Percentiles rank a stretch among this genome's conserved stretches.
Conservation (phyloP, 2,113 vertebrate species). For the Mirza zaza region DNA sequence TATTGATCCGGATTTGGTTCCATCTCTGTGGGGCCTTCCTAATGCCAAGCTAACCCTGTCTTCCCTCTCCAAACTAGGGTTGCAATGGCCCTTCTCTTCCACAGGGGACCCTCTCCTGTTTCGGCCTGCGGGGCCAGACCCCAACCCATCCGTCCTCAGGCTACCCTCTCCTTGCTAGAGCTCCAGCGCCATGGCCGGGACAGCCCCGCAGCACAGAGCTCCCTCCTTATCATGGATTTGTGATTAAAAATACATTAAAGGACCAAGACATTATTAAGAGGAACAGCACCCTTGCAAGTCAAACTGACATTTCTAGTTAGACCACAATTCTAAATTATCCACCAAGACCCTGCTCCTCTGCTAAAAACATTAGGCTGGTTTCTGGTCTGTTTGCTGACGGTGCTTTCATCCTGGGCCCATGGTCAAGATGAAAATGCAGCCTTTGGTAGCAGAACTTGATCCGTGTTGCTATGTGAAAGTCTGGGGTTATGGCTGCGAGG, state of each 20-base stretch:
- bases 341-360: constrained; percentile 39
- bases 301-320: constrained; percentile 52
- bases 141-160: not conserved
- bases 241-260: constrained; percentile 79
- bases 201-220: constrained; percentile 15
- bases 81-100: not conserved
- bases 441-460: constrained; percentile 48
- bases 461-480: constrained; percentile 49
- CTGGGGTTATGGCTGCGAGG: constrained; percentile 24
- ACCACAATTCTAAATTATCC: constrained; percentile 67
- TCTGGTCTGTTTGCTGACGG: constrained; percentile 70
- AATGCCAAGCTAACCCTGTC: not conserved
- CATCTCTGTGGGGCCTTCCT: not conserved
- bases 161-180: not conserved
- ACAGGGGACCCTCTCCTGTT: not conserved
- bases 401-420: constrained; percentile 53
- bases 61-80: not conserved
- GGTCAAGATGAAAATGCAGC: constrained; percentile 68
- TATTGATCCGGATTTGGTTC: not conserved
- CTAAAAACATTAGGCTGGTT: constrained; percentile 49
- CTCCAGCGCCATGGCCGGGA: not conserved
- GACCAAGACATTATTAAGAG: constrained; percentile 64
- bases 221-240: constrained; percentile 41
- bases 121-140: not conserved
- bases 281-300: constrained; percentile 54